Percentiles rank a stretch among this genome's conserved stretches.
phyloP scores from a whole-genome alignment of 2,888 invertebrate genomes.

The Spisula solida region DNA sequence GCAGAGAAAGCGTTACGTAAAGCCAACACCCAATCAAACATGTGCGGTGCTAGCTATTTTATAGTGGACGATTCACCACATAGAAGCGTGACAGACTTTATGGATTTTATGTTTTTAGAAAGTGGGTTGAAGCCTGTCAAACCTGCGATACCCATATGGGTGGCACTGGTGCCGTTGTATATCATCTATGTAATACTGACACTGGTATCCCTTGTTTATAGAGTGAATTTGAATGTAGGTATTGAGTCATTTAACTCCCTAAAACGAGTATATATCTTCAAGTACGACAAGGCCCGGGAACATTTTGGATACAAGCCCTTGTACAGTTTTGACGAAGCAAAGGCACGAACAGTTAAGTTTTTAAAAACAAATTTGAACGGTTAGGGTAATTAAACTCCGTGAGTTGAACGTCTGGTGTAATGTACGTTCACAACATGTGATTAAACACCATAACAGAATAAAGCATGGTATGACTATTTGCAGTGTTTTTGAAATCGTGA shows the following conservation, averaged over 20 bases:
- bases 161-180: constrained; percentile 77
- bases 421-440: no score
- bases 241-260: constrained; percentile 40
- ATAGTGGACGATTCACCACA: constrained; percentile 90
- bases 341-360: constrained; percentile 70
- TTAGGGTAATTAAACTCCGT: no score
- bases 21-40: constrained; percentile 83
- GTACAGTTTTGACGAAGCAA: constrained; percentile 87
- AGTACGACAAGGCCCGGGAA: constrained; percentile 89
- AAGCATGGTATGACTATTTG: no score
- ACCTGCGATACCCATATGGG: constrained; percentile 80
- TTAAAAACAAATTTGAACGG: constrained; percentile 21
- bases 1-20: constrained; percentile 89
- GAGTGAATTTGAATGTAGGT: constrained; percentile 50
- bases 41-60: constrained; percentile 88
- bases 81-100: constrained; percentile 89
- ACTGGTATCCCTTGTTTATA: constrained; percentile 55
- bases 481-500: no score
- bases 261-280: constrained; percentile 89
- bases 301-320: constrained; percentile 88
- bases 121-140: constrained; percentile 75
- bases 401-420: no score
- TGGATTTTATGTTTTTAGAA: constrained; percentile 62
- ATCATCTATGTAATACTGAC: constrained; percentile 68
- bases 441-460: no score